Conservation (phyloP, 2,113 vertebrate genomes). For the Hipposideros armiger region DNA sequence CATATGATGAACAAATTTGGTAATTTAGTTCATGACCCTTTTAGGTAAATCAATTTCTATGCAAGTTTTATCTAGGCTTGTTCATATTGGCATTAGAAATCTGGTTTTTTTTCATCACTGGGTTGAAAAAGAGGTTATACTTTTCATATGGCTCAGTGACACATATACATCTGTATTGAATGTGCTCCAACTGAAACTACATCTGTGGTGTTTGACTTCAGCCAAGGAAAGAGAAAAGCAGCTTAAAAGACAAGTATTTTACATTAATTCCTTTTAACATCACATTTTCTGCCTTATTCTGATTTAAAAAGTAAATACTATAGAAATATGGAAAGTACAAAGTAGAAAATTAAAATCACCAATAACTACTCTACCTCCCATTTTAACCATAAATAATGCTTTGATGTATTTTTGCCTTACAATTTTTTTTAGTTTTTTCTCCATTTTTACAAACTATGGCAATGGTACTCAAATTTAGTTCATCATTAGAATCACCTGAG, state of each 20-base stretch:
- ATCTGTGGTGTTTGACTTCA: slow-evolving; percentile 26
- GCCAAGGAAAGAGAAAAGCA: slow-evolving; percentile 21
- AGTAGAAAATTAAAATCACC: slow-evolving; percentile 53
- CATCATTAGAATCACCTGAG: slow-evolving; percentile 14
- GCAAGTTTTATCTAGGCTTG: slow-evolving; percentile 50
- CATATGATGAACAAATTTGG: slow-evolving; percentile 43
- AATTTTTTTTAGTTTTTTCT: not conserved
- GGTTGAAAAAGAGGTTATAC: slow-evolving; percentile 13
- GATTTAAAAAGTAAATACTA: slow-evolving; percentile 43
- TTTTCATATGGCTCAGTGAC: slow-evolving; percentile 36
- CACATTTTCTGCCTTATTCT: slow-evolving; percentile 45
- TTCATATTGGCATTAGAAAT: slow-evolving; percentile 55
- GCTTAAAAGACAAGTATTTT: slow-evolving; percentile 55
- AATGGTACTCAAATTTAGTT: slow-evolving; percentile 51
- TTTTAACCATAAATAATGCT: slow-evolving; percentile 50
- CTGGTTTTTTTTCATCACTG: slow-evolving; percentile 51
- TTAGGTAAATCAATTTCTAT: slow-evolving; percentile 56
- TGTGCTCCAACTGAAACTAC: slow-evolving; percentile 21
- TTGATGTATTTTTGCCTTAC: slow-evolving; percentile 39
- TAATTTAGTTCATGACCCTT: slow-evolving; percentile 25
- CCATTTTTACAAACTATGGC: slow-evolving; percentile 37
- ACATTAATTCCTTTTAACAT: slow-evolving; percentile 37
- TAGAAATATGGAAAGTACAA: slow-evolving; percentile 50
- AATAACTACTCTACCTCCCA: not conserved
- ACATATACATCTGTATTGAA: slow-evolving; percentile 46